Evolutionary conservation across 30 jellyfish, hydroid and myxozoan genomes (phyloP).

Genomic region (Euphysa ruthae): DNA sequence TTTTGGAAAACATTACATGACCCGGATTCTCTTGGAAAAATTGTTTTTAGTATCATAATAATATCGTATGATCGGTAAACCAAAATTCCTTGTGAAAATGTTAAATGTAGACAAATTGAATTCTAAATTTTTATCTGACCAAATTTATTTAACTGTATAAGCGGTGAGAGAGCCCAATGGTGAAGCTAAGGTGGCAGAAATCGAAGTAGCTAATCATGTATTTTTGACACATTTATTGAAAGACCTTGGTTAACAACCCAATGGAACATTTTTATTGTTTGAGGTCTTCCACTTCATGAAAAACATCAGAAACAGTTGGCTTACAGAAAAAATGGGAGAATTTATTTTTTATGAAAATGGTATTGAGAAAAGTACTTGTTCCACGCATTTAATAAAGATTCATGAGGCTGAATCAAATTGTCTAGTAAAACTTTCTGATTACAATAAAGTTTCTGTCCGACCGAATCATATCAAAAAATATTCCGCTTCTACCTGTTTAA

Average conservation of each 20-base stretch:
- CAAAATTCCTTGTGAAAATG: not conserved
- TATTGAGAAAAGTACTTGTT: not conserved
- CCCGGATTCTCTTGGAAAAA: not conserved
- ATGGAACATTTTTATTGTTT: not conserved
- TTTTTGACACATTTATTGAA: not conserved
- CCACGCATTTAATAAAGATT: not conserved
- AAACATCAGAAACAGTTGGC: not conserved
- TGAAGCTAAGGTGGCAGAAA: not conserved
- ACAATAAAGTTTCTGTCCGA: not conserved
- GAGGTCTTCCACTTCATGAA: not conserved
- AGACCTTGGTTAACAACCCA: not conserved
- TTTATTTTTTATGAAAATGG: not conserved
- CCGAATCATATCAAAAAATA: not conserved
- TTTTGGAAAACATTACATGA: slow-evolving; percentile 6
- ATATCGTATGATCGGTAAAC: not conserved
- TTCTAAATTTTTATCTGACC: not conserved
- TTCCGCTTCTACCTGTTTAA: too few relatives aligned
- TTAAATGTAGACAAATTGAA: not conserved
- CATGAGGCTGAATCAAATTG: too few relatives aligned
- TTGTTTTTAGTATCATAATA: slow-evolving; percentile 4
- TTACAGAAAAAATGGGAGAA: not conserved
- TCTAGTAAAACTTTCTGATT: not conserved
- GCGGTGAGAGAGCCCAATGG: not conserved
- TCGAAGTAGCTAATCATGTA: not conserved
- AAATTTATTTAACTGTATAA: not conserved